Base-by-base conservation (phyloP, 2,888 invertebrate genomes). In the Hirtodrosophila duncani region DNA sequence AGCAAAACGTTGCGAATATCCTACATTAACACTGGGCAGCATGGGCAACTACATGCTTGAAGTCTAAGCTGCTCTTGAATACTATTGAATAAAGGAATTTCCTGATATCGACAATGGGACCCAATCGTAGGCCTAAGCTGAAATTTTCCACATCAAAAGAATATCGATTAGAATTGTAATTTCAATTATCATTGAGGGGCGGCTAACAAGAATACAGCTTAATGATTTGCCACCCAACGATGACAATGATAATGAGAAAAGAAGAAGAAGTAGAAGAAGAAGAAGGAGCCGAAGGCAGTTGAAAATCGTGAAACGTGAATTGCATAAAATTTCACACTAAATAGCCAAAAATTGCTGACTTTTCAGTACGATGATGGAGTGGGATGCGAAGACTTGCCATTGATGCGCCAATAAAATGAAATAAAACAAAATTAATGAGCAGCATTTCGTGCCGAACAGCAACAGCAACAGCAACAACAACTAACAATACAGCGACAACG, bases 361-460 rank as follows among this genome's bases (percentile, higher is more conserved):
- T 52, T 55, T 46, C 33, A 45, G 51, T n/a, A n/a, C n/a, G n/a
- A 13, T 9, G 36, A 23, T 23, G 24, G 26, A n/a, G 29, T 50
- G 56, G 43, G 58, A 58, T 63, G 45, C 52, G 45, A 42, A 37
- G 50, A 49, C 58, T 57, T 56, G 43, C 68, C 65, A 60, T 67
- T 67, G 77, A 65, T 62, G 65, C 58, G 52, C 62, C 66, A 66
- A 62, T 56, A 50, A 72, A 74, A 77, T 65, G 61, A 77, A 72
- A 69, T 72, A 72, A 77, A 74, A 77, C 74, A 74, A 74, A 75
- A 75, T 75, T 78, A 75, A 75, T 75, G 75, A 78, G 71, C 71
- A 44, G 49, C 66, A 51, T 42, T 77, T 69, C 67, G 72, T 68
- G 77, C 59, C 29, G 36, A 37, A 34, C 33, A 36, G 18, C 44